These are phyloP conservation scores for Epizoanthus rinbou DNA, from an alignment of 92 coral and sea anemone genomes.

Conservation along the genomic window DNA sequence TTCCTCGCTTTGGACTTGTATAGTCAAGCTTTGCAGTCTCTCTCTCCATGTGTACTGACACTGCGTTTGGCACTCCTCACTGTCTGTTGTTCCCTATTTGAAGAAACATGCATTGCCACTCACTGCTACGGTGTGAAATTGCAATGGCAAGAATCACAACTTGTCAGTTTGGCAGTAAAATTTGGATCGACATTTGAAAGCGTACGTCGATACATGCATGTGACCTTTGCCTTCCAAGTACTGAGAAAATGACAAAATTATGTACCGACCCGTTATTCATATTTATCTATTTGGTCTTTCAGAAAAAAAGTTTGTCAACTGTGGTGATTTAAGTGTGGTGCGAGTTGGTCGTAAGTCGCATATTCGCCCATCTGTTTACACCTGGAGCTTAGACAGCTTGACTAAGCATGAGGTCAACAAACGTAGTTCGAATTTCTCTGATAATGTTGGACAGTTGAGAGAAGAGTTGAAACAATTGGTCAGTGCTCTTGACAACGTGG, in stretches of 20 bases:
- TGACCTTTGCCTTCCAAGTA: neutral
- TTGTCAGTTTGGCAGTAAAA: too few species aligned
- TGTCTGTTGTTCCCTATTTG: too few species aligned
- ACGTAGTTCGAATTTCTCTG: constrained; percentile 10
- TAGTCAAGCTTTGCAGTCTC: too few species aligned
- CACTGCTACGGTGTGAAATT: too few species aligned
- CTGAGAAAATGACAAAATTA: neutral
- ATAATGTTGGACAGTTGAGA: constrained; percentile 37
- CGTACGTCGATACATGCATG: too few species aligned
- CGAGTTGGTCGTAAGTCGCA: constrained; percentile 90
- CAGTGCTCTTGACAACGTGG: constrained; percentile 37
- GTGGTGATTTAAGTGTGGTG: constrained; percentile 80
- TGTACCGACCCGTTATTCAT: neutral
- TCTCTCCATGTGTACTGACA: too few species aligned
- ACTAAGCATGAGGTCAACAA: constrained; percentile 45
- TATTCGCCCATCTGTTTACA: constrained; percentile 59
- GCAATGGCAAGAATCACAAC: too few species aligned
- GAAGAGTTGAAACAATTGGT: constrained; percentile 14
- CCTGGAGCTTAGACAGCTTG: constrained; percentile 67
- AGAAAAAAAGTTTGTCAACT: constrained; percentile 56
- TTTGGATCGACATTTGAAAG: too few species aligned
- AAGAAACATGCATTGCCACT: too few species aligned
- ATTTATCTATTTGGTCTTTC: neutral
- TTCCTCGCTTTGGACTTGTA: too few species aligned
- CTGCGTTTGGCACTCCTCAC: too few species aligned